Percentiles rank a stretch among this genome's conserved stretches.
phyloP scores from a whole-genome alignment of 1,140 invertebrate species.

The Limonius californicus region DNA sequence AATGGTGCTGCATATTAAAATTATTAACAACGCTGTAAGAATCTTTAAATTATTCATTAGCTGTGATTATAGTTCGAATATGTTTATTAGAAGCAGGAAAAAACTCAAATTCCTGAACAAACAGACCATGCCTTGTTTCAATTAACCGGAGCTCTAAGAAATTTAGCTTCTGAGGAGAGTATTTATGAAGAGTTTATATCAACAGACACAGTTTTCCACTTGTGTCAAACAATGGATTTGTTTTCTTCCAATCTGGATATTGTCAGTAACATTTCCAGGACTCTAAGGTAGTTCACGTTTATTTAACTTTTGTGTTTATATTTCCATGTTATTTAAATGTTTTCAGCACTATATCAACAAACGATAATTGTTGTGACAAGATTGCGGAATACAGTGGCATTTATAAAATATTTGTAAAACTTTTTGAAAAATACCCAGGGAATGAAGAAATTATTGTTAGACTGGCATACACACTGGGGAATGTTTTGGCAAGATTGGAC shows the following conservation, averaged over 20 bases:
- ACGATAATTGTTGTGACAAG: conserved; percentile 66
- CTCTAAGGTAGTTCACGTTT: conserved; percentile 64
- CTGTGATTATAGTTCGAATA: background rate
- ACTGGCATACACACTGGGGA: conserved; percentile 62
- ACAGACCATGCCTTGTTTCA: conserved; percentile 72
- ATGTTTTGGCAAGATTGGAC: conserved; percentile 57
- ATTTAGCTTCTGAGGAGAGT: conserved; percentile 61
- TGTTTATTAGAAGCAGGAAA: conserved; percentile 44
- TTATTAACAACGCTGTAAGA: conserved; percentile 70
- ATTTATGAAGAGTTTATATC: conserved; percentile 56
- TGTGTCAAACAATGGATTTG: conserved; percentile 57
- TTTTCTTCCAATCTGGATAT: conserved; percentile 68
- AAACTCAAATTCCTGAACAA: conserved; percentile 52
- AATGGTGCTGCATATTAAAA: conserved; percentile 71
- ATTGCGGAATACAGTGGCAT: conserved; percentile 54
- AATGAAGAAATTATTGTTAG: conserved; percentile 63
- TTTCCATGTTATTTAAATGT: conserved; percentile 22
- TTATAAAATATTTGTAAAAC: conserved; percentile 53
- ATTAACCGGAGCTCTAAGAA: conserved; percentile 73
- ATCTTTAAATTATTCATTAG: background rate
- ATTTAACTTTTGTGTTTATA: conserved; percentile 15
- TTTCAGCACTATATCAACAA: conserved; percentile 71
- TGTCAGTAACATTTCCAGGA: conserved; percentile 70
- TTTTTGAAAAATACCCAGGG: conserved; percentile 56
- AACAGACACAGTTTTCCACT: conserved; percentile 52